Evolutionary conservation across 2,888 invertebrate genomes (phyloP).

Genomic region (Drosophila setosimentum): DNA sequence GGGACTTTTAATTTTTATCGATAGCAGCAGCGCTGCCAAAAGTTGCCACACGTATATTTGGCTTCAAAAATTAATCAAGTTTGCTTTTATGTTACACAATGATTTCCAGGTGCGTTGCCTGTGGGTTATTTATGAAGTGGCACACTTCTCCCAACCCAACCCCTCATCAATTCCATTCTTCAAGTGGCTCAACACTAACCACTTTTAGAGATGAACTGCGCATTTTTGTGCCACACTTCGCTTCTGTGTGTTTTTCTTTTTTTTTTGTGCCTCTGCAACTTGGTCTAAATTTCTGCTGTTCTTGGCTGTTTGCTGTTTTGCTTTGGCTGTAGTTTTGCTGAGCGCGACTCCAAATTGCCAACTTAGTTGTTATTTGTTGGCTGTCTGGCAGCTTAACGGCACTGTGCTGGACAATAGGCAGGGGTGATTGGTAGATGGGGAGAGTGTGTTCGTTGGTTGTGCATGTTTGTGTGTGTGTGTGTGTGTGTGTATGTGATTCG

Average conservation of each 20-base stretch:
- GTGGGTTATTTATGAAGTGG: slow-evolving; percentile 48
- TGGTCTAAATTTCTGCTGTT: slow-evolving; percentile 36
- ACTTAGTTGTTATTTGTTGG: slow-evolving; percentile 78
- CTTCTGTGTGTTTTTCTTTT: slow-evolving; percentile 1
- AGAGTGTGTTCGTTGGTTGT: not conserved
- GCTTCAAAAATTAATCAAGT: slow-evolving; percentile 27
- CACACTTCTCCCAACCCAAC: not conserved
- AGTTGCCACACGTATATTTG: slow-evolving; percentile 9
- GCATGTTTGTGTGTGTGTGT: not conserved
- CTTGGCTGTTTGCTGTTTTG: slow-evolving; percentile 20
- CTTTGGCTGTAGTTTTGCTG: slow-evolving; percentile 47
- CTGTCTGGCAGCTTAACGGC: slow-evolving; percentile 64
- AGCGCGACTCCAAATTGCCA: slow-evolving; percentile 75
- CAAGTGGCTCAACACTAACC: slow-evolving; percentile 60
- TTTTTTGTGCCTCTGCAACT: slow-evolving; percentile 1
- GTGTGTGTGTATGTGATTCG: slow-evolving; percentile 29
- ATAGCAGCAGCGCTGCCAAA: slow-evolving; percentile 12
- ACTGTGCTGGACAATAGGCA: slow-evolving; percentile 21
- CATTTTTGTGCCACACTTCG: slow-evolving; percentile 36
- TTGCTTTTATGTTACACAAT: slow-evolving; percentile 1
- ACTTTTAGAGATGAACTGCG: slow-evolving; percentile 69
- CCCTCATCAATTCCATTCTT: not conserved
- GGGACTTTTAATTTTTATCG: slow-evolving; percentile 62
- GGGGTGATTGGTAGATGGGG: not conserved
- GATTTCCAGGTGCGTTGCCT: slow-evolving; percentile 37